These are phyloP conservation scores for Drosophila repleta DNA, from an alignment of 1,140 invertebrate genomes.

Conservation along the genomic window DNA sequence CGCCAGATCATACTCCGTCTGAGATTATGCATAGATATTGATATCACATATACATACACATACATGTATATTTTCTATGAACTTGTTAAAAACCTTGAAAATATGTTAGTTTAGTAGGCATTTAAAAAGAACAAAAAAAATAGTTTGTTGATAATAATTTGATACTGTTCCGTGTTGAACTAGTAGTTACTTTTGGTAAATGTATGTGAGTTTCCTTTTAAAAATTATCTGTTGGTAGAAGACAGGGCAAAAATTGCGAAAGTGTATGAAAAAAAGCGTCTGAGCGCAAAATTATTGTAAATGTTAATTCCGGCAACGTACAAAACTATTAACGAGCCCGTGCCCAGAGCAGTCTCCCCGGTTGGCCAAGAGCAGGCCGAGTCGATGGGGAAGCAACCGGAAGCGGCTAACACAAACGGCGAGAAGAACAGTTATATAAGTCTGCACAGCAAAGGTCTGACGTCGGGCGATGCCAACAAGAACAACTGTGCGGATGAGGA, in stretches of 20 bases:
- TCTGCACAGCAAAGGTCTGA: background rate
- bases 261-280: conserved; percentile 14
- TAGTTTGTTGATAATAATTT: conserved; percentile 35
- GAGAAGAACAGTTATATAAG: conserved; percentile 43
- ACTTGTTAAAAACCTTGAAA: background rate
- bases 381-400: conserved; percentile 51
- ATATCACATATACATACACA: too few species aligned
- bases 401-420: conserved; percentile 17
- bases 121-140: background rate
- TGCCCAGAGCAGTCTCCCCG: background rate
- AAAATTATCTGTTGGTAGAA: conserved; percentile 77
- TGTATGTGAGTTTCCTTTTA: conserved; percentile 53
- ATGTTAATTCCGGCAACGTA: conserved; percentile 34
- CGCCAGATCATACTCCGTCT: too few species aligned
- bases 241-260: conserved; percentile 49
- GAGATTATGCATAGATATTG: too few species aligned
- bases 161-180: conserved; percentile 39
- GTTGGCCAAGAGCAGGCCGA: conserved; percentile 19
- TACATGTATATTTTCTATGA: too few species aligned
- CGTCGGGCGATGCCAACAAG: background rate
- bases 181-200: conserved; percentile 54
- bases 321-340: conserved; percentile 20
- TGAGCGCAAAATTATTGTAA: conserved; percentile 60
- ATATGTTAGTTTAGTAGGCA: conserved; percentile 26
- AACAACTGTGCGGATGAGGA: conserved; percentile 17